phyloP scores from a whole-genome alignment of 1,140 invertebrate genomes.

The Heliconius himera region DNA sequence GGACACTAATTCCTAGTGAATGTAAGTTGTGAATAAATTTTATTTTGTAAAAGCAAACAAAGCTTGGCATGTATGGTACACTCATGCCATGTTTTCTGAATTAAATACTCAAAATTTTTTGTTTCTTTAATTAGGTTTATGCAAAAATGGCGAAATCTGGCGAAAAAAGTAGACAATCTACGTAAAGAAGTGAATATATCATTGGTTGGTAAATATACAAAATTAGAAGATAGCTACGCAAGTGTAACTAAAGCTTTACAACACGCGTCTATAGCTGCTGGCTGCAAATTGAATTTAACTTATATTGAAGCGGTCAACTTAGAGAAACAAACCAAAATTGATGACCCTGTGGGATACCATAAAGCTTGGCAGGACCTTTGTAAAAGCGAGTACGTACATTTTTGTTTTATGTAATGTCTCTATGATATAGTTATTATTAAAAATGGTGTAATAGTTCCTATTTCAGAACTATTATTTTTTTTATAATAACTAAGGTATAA shows the following conservation, averaged over 20 bases:
- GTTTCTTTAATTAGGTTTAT: conserved; percentile 84
- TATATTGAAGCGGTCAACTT: conserved; percentile 96
- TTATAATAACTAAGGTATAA: no score
- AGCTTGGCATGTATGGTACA: no score
- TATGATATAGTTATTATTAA: not conserved
- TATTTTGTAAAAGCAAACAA: no score
- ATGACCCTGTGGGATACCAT: conserved; percentile 92
- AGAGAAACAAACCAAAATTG: conserved; percentile 87
- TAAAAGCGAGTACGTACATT: conserved; percentile 89
- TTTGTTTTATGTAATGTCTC: not conserved
- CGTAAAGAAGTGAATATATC: conserved; percentile 94
- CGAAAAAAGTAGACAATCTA: conserved; percentile 91
- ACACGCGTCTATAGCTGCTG: conserved; percentile 93
- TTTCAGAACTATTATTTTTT: no score
- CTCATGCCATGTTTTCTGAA: no score
- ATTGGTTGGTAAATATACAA: conserved; percentile 99
- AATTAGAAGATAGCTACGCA: conserved; percentile 97
- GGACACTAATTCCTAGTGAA: no score
- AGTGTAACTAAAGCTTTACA: conserved; percentile 97
- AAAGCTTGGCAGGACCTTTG: conserved; percentile 97
- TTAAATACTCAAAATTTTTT: not conserved
- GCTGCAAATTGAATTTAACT: conserved; percentile 93
- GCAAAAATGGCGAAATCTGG: conserved; percentile 95
- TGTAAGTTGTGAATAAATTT: no score
- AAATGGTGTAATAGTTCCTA: not conserved